Conservation (phyloP, 2,113 vertebrate species). For the Gnathonemus echidnorhynchus region DNA sequence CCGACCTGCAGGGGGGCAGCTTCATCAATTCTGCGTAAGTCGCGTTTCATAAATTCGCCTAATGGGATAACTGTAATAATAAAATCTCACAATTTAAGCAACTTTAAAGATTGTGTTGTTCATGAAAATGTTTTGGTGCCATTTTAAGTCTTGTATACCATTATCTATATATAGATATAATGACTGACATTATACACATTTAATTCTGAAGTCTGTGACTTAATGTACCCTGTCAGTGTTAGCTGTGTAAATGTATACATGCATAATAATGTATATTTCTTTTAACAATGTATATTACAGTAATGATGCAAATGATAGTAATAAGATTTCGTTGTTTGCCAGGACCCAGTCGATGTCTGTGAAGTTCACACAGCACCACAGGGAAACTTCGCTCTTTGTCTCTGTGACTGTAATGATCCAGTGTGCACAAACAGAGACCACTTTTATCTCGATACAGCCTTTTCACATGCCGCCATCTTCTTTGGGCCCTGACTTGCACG, state of each 20-base stretch:
- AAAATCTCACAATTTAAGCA: background rate
- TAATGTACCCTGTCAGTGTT: background rate
- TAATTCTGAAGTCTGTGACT: background rate
- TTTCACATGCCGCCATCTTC: conserved; percentile 46
- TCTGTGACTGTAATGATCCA: conserved; percentile 53
- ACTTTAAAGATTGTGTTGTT: background rate
- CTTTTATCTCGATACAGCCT: conserved; percentile 45
- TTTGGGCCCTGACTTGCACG: conserved; percentile 46
- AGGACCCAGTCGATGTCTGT: conserved; percentile 51
- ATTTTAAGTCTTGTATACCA: background rate
- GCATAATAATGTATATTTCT: background rate
- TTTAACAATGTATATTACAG: background rate
- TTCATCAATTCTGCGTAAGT: conserved; percentile 50
- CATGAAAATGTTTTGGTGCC: background rate
- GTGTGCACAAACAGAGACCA: conserved; percentile 18
- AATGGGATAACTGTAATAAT: background rate
- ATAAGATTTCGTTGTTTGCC: conserved; percentile 5
- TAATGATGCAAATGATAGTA: background rate
- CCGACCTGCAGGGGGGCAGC: conserved; percentile 29
- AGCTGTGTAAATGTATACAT: background rate
- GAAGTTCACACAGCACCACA: conserved; percentile 65
- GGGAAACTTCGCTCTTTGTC: conserved; percentile 52
- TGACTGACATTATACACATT: background rate
- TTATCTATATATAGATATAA: background rate
- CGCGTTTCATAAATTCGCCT: background rate